phyloP scores from a whole-genome alignment of 1,140 invertebrate genomes.

The Pseudomyrmex flavicornis region DNA sequence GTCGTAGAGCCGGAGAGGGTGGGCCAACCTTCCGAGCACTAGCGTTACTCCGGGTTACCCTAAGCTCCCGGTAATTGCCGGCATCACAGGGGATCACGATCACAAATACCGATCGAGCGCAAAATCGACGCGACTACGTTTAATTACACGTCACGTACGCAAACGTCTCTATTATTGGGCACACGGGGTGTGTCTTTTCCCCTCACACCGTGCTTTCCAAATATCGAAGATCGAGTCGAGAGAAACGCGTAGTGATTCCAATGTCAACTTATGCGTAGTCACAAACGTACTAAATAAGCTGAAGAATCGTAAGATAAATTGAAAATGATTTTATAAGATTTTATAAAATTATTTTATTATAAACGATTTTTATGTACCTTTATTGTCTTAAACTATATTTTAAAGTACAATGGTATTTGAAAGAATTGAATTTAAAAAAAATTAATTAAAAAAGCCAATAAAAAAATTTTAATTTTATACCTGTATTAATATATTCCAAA shows the following conservation, averaged over 20 bases:
- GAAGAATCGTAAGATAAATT: background rate
- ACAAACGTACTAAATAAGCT: background rate
- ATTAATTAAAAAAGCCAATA: too few relatives aligned
- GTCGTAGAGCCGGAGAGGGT: conserved; percentile 26
- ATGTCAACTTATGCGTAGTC: conserved; percentile 14
- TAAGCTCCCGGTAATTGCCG: conserved; percentile 55
- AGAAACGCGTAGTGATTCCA: background rate
- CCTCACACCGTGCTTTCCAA: background rate
- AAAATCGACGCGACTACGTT: conserved; percentile 29
- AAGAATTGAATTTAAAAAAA: too few relatives aligned
- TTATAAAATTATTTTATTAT: background rate
- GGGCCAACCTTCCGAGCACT: conserved; percentile 38
- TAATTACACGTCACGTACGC: conserved; percentile 58
- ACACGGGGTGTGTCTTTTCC: conserved; percentile 16
- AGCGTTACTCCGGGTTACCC: conserved; percentile 23
- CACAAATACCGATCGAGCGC: conserved; percentile 45
- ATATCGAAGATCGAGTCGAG: background rate
- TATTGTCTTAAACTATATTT: background rate
- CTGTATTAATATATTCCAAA: too few relatives aligned
- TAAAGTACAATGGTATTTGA: too few relatives aligned
- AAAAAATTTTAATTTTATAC: too few relatives aligned
- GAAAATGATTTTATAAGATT: background rate
- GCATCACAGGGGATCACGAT: conserved; percentile 52
- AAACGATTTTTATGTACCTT: background rate
- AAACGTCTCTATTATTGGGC: conserved; percentile 28